Evolutionary conservation across 2,888 invertebrate genomes (phyloP).

Genomic region (Machimus atricapillus): DNA sequence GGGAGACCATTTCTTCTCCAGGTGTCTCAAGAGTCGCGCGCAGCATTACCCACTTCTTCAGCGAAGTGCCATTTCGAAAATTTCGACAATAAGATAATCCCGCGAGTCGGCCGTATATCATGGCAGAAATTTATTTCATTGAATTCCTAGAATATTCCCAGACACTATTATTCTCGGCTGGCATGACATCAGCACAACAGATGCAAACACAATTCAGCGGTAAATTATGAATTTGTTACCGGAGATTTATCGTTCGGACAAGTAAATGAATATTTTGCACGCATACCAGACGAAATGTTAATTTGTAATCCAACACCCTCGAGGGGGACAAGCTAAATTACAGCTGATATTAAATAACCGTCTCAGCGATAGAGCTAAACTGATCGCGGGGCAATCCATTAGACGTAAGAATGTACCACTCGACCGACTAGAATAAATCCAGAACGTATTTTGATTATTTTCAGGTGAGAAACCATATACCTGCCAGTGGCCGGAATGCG

Average conservation of each 20-base stretch:
- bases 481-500: constrained; percentile 97
- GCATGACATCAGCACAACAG: constrained; percentile 35
- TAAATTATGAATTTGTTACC: constrained; percentile 38
- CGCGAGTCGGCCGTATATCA: constrained; percentile 26
- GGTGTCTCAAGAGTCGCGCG: background rate
- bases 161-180: constrained; percentile 25
- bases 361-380: constrained; percentile 27
- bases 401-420: constrained; percentile 10
- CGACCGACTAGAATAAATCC: background rate
- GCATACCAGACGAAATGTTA: constrained; percentile 35
- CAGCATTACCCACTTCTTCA: background rate
- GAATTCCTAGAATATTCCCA: constrained; percentile 35
- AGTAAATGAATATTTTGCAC: constrained; percentile 34
- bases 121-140: constrained; percentile 29
- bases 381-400: constrained; percentile 9
- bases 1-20: constrained; percentile 18
- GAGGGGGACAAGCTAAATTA: constrained; percentile 33
- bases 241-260: constrained; percentile 30
- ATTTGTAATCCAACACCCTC: constrained; percentile 39
- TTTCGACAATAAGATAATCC: constrained; percentile 34
- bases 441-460: constrained; percentile 49
- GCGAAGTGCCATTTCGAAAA: constrained; percentile 17
- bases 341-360: constrained; percentile 33
- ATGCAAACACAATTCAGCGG: constrained; percentile 35
- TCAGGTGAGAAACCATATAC: constrained; percentile 97